Percentiles rank a stretch among this genome's conserved stretches.
Conservation (phyloP, 2,888 invertebrate species). For the Creontiades dilutus region DNA sequence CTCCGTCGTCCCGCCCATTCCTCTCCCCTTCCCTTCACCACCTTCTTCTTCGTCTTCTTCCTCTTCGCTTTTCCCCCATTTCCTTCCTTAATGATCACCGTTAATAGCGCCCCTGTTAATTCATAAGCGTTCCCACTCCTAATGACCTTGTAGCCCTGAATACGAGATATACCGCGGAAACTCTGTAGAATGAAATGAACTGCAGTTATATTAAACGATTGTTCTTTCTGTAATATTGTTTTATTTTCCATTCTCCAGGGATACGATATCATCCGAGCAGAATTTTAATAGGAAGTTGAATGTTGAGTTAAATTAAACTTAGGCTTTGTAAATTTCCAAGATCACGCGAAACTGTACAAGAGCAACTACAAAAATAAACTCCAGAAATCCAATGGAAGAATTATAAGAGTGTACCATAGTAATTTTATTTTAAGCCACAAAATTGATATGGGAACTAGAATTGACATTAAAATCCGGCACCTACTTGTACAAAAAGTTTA, state of each 20-base stretch:
- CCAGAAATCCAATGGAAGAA: no score
- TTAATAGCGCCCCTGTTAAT: conserved; percentile 69
- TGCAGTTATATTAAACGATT: conserved; percentile 50
- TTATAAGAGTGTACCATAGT: no score
- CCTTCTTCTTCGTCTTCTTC: conserved; percentile 44
- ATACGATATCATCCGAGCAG: not conserved
- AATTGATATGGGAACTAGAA: no score
- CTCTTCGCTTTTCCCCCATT: conserved; percentile 51
- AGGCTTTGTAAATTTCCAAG: no score
- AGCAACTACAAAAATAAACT: no score
- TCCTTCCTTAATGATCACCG: conserved; percentile 66
- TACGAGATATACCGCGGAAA: conserved; percentile 54
- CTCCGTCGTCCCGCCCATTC: not conserved
- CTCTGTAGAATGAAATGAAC: conserved; percentile 50
- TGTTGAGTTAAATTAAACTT: not conserved
- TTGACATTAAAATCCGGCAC: no score
- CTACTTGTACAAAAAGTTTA: no score
- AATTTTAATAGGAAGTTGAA: not conserved
- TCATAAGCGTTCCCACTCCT: conserved; percentile 66
- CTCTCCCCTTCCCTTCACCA: not conserved
- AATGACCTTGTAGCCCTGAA: conserved; percentile 67
- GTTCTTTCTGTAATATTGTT: conserved; percentile 43
- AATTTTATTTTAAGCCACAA: no score
- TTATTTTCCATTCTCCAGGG: not conserved
- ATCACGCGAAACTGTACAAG: no score